Percentiles rank a stretch among this genome's conserved stretches.
phyloP scores from a whole-genome alignment of 2,888 invertebrate species.

The Theristus sp. region DNA sequence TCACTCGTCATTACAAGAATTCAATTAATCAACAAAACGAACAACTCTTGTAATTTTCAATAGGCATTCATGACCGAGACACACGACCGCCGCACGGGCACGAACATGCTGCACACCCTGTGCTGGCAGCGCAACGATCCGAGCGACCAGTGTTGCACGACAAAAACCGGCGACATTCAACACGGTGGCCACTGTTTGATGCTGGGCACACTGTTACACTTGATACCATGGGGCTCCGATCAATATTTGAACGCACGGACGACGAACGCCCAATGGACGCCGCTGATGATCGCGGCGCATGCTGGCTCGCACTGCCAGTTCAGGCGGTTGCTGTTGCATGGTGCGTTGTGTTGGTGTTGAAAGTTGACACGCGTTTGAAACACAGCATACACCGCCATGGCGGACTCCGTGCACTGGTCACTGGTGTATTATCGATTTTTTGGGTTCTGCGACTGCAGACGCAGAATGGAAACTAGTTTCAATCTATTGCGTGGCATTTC shows the following conservation, averaged over 20 bases:
- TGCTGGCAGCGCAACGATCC: background rate
- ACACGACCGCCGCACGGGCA: background rate
- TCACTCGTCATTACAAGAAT: background rate
- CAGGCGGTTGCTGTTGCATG: background rate
- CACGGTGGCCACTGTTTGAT: background rate
- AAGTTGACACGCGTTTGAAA: no score
- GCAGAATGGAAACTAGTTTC: no score
- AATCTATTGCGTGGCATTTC: no score
- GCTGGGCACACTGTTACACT: background rate
- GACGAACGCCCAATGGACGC: background rate
- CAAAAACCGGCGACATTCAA: background rate
- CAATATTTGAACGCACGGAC: background rate
- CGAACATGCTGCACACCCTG: background rate
- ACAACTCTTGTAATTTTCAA: background rate
- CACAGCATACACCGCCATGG: no score
- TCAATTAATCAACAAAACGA: background rate
- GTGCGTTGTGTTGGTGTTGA: no score
- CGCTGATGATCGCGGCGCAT: background rate
- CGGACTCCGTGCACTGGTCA: no score
- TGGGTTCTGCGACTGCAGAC: no score
- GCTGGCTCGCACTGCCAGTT: background rate
- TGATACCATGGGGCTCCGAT: background rate
- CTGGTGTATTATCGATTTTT: no score
- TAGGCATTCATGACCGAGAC: background rate
- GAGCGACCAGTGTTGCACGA: no score